Conservation (phyloP, 2,113 vertebrate genomes). For the Upupa epops region DNA sequence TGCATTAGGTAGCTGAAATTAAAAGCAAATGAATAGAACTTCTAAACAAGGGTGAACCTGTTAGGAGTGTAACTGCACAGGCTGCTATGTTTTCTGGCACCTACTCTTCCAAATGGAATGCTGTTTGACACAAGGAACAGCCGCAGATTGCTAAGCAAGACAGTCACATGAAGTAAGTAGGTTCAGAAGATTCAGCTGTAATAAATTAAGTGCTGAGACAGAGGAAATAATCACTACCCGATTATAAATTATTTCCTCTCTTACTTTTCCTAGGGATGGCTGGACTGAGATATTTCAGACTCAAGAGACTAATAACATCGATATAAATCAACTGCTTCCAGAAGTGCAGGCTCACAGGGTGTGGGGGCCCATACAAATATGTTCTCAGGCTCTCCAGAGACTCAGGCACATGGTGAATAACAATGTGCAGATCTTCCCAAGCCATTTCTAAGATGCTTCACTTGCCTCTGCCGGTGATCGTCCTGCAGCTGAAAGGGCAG, state of each 20-base stretch:
- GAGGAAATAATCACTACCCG: constrained; percentile 31
- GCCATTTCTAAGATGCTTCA: neutral
- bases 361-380: neutral
- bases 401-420: neutral
- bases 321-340: constrained; percentile 21
- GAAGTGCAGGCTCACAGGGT: neutral
- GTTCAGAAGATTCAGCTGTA: constrained; percentile 30
- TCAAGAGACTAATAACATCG: constrained; percentile 7
- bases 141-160: neutral
- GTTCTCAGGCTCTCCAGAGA: constrained; percentile 21
- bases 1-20: neutral
- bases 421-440: neutral
- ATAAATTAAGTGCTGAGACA: constrained; percentile 1
- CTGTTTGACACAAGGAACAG: constrained; percentile 24
- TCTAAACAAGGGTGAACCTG: neutral
- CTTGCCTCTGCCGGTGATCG: neutral
- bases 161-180: neutral
- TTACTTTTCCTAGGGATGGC: neutral
- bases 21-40: neutral
- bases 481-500: neutral
- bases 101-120: constrained; percentile 27
- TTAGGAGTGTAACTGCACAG: neutral
- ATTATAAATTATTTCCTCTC: constrained; percentile 46
- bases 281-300: neutral
- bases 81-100: neutral